These are phyloP conservation scores for Jaculus jaculus DNA, from an alignment of 2,113 vertebrate genomes.

Conservation along the genomic window DNA sequence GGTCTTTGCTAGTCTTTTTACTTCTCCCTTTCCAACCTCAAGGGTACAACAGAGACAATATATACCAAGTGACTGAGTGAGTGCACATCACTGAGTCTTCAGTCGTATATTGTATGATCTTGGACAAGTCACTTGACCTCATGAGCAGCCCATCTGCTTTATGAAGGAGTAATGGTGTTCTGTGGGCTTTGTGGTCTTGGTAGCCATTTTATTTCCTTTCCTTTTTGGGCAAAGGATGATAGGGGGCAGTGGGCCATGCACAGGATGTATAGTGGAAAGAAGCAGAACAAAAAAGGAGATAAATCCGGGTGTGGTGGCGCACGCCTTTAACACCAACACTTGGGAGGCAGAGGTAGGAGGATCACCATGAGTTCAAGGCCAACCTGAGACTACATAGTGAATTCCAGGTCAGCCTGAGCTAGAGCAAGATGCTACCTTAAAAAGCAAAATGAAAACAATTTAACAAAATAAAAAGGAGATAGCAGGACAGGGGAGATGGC, in stretches of 20 bases:
- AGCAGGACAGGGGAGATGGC: too few species aligned
- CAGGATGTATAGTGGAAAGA: not conserved
- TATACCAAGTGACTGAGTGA: not conserved
- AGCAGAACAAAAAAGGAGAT: not conserved
- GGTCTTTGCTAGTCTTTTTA: not conserved
- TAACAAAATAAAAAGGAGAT: too few species aligned
- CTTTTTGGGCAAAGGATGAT: not conserved
- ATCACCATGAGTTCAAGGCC: too few species aligned
- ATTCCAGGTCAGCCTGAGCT: too few species aligned
- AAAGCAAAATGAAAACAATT: too few species aligned
- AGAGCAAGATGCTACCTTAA: too few species aligned
- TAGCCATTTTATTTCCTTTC: not conserved
- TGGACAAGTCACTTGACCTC: not conserved
- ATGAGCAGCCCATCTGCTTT: not conserved
- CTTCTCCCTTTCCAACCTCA: not conserved
- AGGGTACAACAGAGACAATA: not conserved
- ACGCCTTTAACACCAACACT: too few species aligned
- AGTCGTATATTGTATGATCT: not conserved
- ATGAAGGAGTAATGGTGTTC: not conserved
- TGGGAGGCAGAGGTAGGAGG: too few species aligned
- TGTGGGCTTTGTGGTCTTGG: not conserved
- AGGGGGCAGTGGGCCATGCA: not conserved
- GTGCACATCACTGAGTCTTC: not conserved
- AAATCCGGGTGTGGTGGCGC: too few species aligned
- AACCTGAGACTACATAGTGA: too few species aligned